A percentile compares a stretch with the other conserved stretches of the same genome.
These are phyloP conservation scores for Dysdera silvatica DNA, from an alignment of 1,140 invertebrate genomes.

Conservation along the genomic window DNA sequence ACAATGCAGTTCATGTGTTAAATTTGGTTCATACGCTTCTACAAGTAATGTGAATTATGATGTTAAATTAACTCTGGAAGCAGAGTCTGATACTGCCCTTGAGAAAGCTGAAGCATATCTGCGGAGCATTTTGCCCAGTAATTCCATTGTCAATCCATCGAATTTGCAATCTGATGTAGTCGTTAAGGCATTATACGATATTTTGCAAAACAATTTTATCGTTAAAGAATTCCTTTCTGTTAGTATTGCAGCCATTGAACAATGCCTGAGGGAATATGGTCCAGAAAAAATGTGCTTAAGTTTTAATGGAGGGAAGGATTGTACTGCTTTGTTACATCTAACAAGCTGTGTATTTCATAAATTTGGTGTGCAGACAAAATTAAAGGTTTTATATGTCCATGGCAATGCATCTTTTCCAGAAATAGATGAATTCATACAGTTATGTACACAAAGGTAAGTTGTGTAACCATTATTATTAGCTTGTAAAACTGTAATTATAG, in stretches of 20 bases:
- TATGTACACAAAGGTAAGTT: slow-evolving; percentile 53
- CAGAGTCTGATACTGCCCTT: slow-evolving; percentile 37
- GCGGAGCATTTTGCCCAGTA: slow-evolving; percentile 38
- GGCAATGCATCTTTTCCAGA: slow-evolving; percentile 70
- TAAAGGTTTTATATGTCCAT: slow-evolving; percentile 67
- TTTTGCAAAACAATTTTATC: background rate
- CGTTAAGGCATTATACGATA: background rate
- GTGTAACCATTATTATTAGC: no score
- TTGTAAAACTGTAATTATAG: no score
- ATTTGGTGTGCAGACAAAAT: slow-evolving; percentile 42
- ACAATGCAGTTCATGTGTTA: slow-evolving; percentile 49
- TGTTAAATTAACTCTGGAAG: slow-evolving; percentile 47
- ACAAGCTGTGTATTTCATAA: slow-evolving; percentile 53
- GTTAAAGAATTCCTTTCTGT: slow-evolving; percentile 6
- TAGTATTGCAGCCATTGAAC: background rate
- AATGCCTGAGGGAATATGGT: slow-evolving; percentile 49
- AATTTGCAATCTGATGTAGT: slow-evolving; percentile 7
- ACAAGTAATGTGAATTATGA: slow-evolving; percentile 49
- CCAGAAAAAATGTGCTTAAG: slow-evolving; percentile 70
- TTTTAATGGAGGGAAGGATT: slow-evolving; percentile 98
- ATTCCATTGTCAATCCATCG: slow-evolving; percentile 38
- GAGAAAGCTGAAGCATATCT: slow-evolving; percentile 38
- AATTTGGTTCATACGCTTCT: slow-evolving; percentile 62
- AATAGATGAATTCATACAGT: slow-evolving; percentile 71
- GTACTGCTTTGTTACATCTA: slow-evolving; percentile 79